Conservation (phyloP, 2,113 vertebrate species). For the Erythrocercus mccallii region DNA sequence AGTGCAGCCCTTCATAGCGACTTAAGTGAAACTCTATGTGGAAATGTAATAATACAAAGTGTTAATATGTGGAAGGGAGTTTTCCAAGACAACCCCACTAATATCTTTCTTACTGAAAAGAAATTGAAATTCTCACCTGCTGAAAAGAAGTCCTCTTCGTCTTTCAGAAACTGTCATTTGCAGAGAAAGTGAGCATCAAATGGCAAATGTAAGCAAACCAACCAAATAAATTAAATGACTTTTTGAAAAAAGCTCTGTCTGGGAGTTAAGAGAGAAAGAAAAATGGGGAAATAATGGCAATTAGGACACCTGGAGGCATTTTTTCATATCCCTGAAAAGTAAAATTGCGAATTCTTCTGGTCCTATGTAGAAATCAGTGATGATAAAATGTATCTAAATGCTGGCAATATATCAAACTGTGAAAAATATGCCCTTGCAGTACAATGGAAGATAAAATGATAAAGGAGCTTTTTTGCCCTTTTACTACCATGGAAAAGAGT, state of each 20-base stretch:
- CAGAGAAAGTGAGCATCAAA: neutral
- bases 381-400: neutral
- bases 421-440: neutral
- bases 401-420: neutral
- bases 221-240: neutral
- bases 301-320: neutral
- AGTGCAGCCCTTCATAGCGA: neutral
- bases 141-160: neutral
- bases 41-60: neutral
- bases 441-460: neutral
- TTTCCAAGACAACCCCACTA: neutral
- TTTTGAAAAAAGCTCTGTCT: neutral
- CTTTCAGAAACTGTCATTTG: neutral
- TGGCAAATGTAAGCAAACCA: neutral
- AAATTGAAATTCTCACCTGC: neutral
- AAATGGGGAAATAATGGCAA: neutral
- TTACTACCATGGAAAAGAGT: neutral
- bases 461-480: neutral
- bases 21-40: neutral
- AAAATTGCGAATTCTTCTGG: neutral
- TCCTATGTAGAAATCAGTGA: neutral
- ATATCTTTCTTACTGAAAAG: neutral
- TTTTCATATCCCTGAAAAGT: neutral
- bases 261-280: neutral
- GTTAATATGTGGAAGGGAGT: neutral